These are phyloP conservation scores for Drosophila punjabiensis DNA, from an alignment of 1,140 invertebrate species.

Conservation along the genomic window DNA sequence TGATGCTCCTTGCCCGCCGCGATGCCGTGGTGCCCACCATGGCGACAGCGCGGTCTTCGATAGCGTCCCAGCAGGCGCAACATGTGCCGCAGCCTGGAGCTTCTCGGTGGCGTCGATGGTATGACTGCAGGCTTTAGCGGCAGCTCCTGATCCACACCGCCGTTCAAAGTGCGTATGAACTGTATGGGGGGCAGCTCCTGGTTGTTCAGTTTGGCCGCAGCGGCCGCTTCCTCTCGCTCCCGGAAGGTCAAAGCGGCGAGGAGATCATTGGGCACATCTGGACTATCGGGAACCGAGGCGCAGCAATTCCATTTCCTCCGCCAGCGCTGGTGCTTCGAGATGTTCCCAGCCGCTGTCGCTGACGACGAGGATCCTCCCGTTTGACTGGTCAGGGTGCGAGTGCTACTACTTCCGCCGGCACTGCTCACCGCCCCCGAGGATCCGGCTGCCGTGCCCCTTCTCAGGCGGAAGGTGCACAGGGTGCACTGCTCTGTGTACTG, in stretches of 20 bases:
- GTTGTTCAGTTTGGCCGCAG: constrained; percentile 60
- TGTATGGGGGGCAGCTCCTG: constrained; percentile 77
- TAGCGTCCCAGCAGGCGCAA: constrained; percentile 79
- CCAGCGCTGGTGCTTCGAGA: constrained; percentile 85
- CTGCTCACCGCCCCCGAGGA: constrained; percentile 41
- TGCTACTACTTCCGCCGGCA: constrained; percentile 60
- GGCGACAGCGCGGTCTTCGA: constrained; percentile 64
- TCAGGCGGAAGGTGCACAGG: constrained; percentile 79
- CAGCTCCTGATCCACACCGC: constrained; percentile 41
- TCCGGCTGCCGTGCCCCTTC: constrained; percentile 37
- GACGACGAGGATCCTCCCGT: constrained; percentile 50
- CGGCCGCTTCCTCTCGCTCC: constrained; percentile 52
- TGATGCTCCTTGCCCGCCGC: constrained; percentile 52
- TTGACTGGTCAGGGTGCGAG: constrained; percentile 63
- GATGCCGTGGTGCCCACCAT: constrained; percentile 32
- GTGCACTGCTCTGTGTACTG: constrained; percentile 84
- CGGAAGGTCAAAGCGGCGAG: constrained; percentile 66
- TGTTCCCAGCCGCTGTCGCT: constrained; percentile 61
- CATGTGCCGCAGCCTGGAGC: constrained; percentile 76
- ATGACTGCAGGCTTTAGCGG: constrained; percentile 44
- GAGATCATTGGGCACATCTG: constrained; percentile 85
- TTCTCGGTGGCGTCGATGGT: constrained; percentile 48
- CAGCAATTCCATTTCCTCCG: constrained; percentile 87
- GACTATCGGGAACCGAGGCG: constrained; percentile 86
- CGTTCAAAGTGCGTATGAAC: constrained; percentile 72